These are phyloP conservation scores for Hipposideros armiger DNA, from an alignment of 2,113 vertebrate species.

Conservation along the genomic window DNA sequence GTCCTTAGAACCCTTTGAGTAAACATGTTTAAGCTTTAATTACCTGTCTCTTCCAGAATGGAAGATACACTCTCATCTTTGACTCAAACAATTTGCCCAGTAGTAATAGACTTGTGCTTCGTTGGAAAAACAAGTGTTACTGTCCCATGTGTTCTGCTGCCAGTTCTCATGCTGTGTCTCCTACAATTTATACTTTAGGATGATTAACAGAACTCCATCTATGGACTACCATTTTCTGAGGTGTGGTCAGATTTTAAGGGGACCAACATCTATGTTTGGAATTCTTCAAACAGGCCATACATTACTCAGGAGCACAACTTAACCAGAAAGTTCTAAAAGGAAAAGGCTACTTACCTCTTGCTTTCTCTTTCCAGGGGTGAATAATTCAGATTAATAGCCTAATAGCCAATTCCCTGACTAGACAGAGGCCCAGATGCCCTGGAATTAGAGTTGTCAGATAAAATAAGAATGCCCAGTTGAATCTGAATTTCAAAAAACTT, in stretches of 20 bases:
- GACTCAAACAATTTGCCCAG: neutral
- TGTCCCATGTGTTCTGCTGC: neutral
- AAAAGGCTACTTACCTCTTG: neutral
- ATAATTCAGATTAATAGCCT: neutral
- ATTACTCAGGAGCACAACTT: neutral
- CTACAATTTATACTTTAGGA: neutral
- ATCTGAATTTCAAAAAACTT: conserved; percentile 51
- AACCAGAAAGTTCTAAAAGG: neutral
- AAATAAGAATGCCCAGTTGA: neutral
- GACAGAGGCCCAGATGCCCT: neutral
- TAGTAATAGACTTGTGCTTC: neutral
- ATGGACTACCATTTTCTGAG: neutral
- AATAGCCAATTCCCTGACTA: neutral
- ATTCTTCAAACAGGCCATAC: neutral
- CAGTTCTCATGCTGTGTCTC: neutral
- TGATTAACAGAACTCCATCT: neutral
- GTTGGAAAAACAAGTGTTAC: neutral
- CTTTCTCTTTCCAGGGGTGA: neutral
- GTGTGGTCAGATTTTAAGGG: neutral
- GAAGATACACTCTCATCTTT: neutral
- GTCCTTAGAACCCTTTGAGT: neutral
- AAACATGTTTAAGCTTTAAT: neutral
- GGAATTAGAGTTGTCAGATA: neutral
- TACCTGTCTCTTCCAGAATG: neutral
- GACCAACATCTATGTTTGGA: conserved; percentile 29